phyloP scores from a whole-genome alignment of 2,888 invertebrate species.

The Trichacis sp. region DNA sequence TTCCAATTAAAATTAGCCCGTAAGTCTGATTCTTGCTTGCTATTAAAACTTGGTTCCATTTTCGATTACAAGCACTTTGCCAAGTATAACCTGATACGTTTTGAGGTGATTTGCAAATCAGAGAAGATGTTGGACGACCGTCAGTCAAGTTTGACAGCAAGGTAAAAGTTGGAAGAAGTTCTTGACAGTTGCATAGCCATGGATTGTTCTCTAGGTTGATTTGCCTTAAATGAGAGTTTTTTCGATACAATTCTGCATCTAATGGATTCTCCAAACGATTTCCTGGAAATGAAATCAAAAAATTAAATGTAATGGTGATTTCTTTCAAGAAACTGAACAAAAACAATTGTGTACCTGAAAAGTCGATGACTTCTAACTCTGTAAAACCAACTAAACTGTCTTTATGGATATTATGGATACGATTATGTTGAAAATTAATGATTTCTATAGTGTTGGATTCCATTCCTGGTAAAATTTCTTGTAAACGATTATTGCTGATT shows the following conservation, averaged over 20 bases:
- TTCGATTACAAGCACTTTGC: constrained; percentile 76
- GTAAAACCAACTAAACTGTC: constrained; percentile 75
- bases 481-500: constrained; percentile 77
- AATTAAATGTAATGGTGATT: too few relatives aligned
- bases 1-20: constrained; percentile 54
- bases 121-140: constrained; percentile 68
- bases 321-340: too few relatives aligned
- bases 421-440: constrained; percentile 73
- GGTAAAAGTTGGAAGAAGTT: constrained; percentile 75
- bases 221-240: constrained; percentile 72
- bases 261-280: constrained; percentile 74
- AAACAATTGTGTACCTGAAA: too few relatives aligned
- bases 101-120: constrained; percentile 78
- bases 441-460: constrained; percentile 74
- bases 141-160: constrained; percentile 73
- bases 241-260: constrained; percentile 72
- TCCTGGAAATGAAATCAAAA: constrained; percentile 65
- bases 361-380: constrained; percentile 73
- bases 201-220: constrained; percentile 80
- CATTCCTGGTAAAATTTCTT: constrained; percentile 74
- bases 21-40: constrained; percentile 38
- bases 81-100: constrained; percentile 76
- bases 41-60: constrained; percentile 70
- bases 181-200: constrained; percentile 81
- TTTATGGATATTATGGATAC: constrained; percentile 75